A percentile compares a stretch with the other conserved stretches of the same genome.
These are phyloP conservation scores for Puntigrus tetrazona DNA, from an alignment of 2,113 vertebrate genomes.

Conservation along the genomic window DNA sequence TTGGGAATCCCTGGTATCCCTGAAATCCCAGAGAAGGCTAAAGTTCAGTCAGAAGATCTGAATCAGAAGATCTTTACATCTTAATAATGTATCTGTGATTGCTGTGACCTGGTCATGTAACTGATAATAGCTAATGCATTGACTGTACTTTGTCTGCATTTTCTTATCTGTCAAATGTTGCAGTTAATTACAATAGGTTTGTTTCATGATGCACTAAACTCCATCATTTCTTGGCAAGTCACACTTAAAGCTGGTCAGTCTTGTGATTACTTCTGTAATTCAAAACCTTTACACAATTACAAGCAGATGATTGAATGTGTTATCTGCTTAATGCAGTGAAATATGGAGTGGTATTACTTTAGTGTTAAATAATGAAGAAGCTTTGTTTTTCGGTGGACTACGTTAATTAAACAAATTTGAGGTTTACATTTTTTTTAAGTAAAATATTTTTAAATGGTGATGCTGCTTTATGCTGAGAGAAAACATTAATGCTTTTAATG, in stretches of 20 bases:
- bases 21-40: not conserved
- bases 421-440: not conserved
- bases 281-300: conserved; percentile 68
- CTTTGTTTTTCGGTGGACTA: not conserved
- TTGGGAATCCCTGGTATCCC: not conserved
- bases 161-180: conserved; percentile 56
- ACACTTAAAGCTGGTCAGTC: conserved; percentile 59
- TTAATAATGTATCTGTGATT: not conserved
- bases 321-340: conserved; percentile 15
- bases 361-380: not conserved
- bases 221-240: conserved; percentile 48
- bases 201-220: conserved; percentile 60
- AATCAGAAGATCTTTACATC: not conserved
- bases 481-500: conserved; percentile 17
- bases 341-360: not conserved
- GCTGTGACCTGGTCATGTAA: not conserved
- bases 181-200: conserved; percentile 28
- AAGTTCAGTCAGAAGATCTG: too few species aligned
- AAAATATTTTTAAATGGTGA: not conserved
- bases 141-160: conserved; percentile 38
- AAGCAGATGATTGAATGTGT: conserved; percentile 44
- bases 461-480: conserved; percentile 6
- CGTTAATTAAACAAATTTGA: not conserved
- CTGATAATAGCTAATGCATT: not conserved
- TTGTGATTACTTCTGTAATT: conserved; percentile 57